These are phyloP conservation scores for Drosophila engyochracea DNA, from an alignment of 2,888 invertebrate species.

Conservation along the genomic window DNA sequence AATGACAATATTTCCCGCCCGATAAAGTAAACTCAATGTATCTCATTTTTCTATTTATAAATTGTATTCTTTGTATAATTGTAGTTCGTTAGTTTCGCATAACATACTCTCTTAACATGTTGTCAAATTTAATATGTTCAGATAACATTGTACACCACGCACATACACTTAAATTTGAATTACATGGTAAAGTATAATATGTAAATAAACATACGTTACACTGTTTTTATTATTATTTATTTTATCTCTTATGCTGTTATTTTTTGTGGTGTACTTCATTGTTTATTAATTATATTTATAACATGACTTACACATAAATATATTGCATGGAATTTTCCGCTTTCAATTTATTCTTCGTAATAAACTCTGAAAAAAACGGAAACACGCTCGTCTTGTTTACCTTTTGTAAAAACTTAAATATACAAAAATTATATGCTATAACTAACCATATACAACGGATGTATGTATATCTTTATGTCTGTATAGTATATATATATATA, in stretches of 20 bases:
- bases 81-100: slow-evolving; percentile 79
- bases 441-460: slow-evolving; percentile 69
- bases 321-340: slow-evolving; percentile 52
- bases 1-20: not conserved
- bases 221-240: slow-evolving; percentile 6
- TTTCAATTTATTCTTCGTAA: slow-evolving; percentile 43
- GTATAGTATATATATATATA: slow-evolving; percentile 36
- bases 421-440: slow-evolving; percentile 76
- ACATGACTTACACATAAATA: slow-evolving; percentile 50
- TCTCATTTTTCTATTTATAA: slow-evolving; percentile 70
- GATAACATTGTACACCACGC: slow-evolving; percentile 54
- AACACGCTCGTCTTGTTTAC: slow-evolving; percentile 41
- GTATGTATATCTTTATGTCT: slow-evolving; percentile 40
- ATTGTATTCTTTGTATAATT: slow-evolving; percentile 79
- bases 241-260: slow-evolving; percentile 46
- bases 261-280: slow-evolving; percentile 51
- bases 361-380: slow-evolving; percentile 64
- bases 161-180: slow-evolving; percentile 57
- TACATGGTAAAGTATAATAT: slow-evolving; percentile 51
- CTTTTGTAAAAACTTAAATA: slow-evolving; percentile 77
- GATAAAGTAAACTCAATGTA: slow-evolving; percentile 9
- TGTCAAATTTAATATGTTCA: slow-evolving; percentile 52
- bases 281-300: slow-evolving; percentile 34
- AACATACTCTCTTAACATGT: slow-evolving; percentile 65
- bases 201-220: slow-evolving; percentile 67